Conservation (phyloP, 2,113 vertebrate genomes). For the Trichechus manatus region DNA sequence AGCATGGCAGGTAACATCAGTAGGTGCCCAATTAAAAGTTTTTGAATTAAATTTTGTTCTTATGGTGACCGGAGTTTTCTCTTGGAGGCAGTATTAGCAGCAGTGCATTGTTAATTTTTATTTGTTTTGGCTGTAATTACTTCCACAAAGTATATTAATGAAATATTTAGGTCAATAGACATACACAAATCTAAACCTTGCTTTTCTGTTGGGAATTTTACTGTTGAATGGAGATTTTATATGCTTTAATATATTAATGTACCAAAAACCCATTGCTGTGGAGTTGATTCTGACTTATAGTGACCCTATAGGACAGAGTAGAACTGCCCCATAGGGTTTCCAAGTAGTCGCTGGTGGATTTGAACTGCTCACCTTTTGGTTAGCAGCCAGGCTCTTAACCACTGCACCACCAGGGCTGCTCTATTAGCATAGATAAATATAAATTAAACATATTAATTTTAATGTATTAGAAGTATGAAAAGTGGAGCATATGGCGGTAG, state of each 20-base stretch:
- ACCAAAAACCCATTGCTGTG: no score
- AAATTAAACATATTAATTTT: no score
- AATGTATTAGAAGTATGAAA: background rate
- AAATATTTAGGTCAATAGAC: background rate
- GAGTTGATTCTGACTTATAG: no score
- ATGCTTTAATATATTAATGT: background rate
- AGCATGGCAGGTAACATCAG: background rate
- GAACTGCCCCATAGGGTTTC: no score
- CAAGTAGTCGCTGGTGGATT: no score
- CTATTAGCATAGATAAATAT: no score
- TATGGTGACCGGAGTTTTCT: background rate
- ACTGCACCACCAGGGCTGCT: no score
- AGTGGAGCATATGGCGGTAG: background rate
- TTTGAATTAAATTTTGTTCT: conserved; percentile 21
- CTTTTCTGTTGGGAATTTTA: background rate
- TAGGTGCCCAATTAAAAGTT: background rate
- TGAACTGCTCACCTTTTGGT: no score
- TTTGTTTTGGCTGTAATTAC: conserved; percentile 29
- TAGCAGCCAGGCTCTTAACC: no score
- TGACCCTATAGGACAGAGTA: no score
- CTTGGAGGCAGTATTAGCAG: background rate
- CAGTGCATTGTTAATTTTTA: background rate
- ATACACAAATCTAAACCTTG: background rate
- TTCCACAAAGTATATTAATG: background rate
- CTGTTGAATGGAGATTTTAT: background rate